Evolutionary conservation across 2,797 vertebrate species (phyloP), one percentile per base, ranked within the genome.

Genomic region (Hypotaenidia philippensis): DNA sequence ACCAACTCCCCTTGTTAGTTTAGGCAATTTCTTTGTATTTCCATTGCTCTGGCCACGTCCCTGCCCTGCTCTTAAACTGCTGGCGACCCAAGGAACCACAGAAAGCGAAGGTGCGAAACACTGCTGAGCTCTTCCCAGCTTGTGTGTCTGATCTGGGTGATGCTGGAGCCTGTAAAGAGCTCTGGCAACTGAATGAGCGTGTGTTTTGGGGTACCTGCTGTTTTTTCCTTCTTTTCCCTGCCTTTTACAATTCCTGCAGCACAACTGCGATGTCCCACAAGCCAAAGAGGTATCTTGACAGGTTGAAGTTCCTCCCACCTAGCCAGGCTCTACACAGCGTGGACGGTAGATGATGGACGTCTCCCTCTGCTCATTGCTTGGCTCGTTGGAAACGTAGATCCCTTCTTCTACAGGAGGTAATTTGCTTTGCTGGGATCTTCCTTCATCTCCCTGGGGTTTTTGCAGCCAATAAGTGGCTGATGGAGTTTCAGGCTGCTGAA

Each of bases 41-140:
- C 34, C 8, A 64, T 36, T 31, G 68, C 0, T 1, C 56, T 5
- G 0, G 9, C 65, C 3, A 0, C 13, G 17, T 44, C 27, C 41
- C 41, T 84, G 64, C 13, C 49, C 49, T 59, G 50, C 49, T 40
- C 26, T 44, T 23, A 19, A 34, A 13, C 3, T 32, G 47, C 18
- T 11, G 32, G 25, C 20, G 68, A 72, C 40, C 49, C 32, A 13
- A 59, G 68, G 59, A 41, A 31, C 45, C 29, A 31, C 9, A 27
- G 44, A 21, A 20, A 53, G 9, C 27, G 9, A 21, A 8, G 26
- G 49, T 31, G 41, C 17, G 17, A 41, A 41, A 41, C 41, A 41
- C 41, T 41, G 41, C 41, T 41, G 41, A 41, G 41, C 41, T 53
- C 53, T 59, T 38, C 63, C 41, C 29, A 50, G 53, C 21, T 50